These are phyloP conservation scores for Drosophila albomicans DNA, from an alignment of 1,140 invertebrate species.

Conservation along the genomic window DNA sequence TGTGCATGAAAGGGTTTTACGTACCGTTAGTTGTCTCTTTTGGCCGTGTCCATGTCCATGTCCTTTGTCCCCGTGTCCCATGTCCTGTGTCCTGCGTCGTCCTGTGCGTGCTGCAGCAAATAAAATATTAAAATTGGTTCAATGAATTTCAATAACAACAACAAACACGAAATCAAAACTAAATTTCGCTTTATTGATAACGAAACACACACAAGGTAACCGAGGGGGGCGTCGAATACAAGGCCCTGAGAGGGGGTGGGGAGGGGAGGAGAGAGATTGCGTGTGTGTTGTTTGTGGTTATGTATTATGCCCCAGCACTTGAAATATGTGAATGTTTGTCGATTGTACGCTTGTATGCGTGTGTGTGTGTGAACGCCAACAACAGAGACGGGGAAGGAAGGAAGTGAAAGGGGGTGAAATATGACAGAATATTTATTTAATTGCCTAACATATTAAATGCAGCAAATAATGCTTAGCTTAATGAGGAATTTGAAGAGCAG, in stretches of 20 bases:
- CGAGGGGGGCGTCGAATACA: constrained; percentile 4
- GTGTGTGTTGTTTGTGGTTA: constrained; percentile 65
- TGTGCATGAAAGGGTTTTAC: constrained; percentile 71
- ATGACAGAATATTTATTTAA: background rate
- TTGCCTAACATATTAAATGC: background rate
- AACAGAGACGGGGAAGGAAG: background rate
- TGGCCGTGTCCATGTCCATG: constrained; percentile 8
- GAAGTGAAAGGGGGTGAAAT: background rate
- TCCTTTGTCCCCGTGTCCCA: constrained; percentile 16
- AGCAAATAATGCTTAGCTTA: background rate
- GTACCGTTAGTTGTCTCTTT: constrained; percentile 67
- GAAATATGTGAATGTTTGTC: constrained; percentile 68
- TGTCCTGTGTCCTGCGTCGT: constrained; percentile 40
- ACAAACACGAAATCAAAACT: constrained; percentile 84
- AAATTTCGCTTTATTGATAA: constrained; percentile 84
- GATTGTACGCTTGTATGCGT: constrained; percentile 24
- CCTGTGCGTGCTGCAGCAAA: constrained; percentile 78
- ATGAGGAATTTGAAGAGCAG: background rate
- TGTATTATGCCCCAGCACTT: constrained; percentile 57
- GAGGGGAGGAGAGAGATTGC: constrained; percentile 29
- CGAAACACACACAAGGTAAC: constrained; percentile 77
- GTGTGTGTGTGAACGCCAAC: too few relatives aligned
- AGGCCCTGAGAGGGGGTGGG: background rate
- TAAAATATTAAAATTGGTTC: constrained; percentile 84
- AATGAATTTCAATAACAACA: constrained; percentile 84